Percentiles rank a stretch among this genome's conserved stretches.
These are phyloP conservation scores for Trachythela sp. DNA, from an alignment of 64 coral and sea anemone species.

Conservation along the genomic window DNA sequence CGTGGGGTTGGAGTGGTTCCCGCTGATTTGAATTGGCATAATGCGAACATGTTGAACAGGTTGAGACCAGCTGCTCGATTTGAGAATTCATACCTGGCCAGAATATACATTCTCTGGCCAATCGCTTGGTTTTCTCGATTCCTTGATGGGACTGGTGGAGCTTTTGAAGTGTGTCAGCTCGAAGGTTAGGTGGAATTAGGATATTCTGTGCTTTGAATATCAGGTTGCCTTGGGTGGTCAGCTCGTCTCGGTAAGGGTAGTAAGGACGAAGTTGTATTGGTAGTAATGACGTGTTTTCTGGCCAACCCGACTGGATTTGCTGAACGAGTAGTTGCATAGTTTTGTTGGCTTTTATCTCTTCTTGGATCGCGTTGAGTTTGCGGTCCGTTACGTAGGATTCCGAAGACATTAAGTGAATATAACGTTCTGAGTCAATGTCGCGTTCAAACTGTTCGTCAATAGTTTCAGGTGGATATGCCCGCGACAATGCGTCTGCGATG, in stretches of 20 bases:
- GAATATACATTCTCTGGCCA: no score
- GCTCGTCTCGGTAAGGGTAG: not conserved
- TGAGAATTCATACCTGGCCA: no score
- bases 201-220: slow-evolving; percentile 23
- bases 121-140: slow-evolving; percentile 36
- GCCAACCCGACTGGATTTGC: slow-evolving; percentile 24
- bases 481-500: slow-evolving; percentile 26
- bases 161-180: slow-evolving; percentile 30
- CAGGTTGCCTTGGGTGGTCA: not conserved
- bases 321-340: slow-evolving; percentile 14
- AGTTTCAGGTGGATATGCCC: not conserved
- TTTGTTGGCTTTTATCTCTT: not conserved
- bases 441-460: slow-evolving; percentile 24
- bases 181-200: slow-evolving; percentile 24
- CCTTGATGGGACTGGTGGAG: slow-evolving; percentile 45
- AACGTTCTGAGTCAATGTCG: not conserved
- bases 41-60: no score
- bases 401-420: slow-evolving; percentile 34
- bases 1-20: no score
- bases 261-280: not conserved
- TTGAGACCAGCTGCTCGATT: no score
- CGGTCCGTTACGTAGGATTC: slow-evolving; percentile 26
- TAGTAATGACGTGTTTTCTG: not conserved
- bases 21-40: no score
- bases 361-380: slow-evolving; percentile 7